phyloP scores from a whole-genome alignment of 1,140 invertebrate genomes.

The Helicoverpa zea region DNA sequence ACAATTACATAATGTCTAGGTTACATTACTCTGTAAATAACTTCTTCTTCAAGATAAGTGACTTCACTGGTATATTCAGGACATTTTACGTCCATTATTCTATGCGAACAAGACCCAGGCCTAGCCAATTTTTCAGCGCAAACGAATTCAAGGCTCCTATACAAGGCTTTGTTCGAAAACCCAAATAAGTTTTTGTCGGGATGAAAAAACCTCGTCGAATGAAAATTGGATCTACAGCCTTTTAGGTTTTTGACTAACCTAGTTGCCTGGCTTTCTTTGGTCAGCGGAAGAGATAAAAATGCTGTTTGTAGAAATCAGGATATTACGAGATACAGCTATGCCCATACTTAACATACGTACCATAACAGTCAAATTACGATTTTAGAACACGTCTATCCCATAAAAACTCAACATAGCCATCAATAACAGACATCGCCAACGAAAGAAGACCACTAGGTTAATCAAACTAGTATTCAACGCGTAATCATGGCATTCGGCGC shows the following conservation, averaged over 20 bases:
- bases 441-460: conserved; percentile 35
- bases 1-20: neutral
- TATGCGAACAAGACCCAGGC: neutral
- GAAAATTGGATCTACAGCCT: neutral
- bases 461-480: conserved; percentile 41
- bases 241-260: neutral
- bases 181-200: neutral
- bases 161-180: neutral
- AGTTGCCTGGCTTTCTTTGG: neutral
- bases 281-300: neutral
- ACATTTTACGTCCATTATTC: too few species aligned
- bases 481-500: conserved; percentile 37
- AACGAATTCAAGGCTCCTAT: neutral
- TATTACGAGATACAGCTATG: neutral
- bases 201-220: neutral
- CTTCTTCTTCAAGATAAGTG: too few species aligned
- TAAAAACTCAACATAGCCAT: neutral
- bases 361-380: neutral
- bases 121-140: neutral
- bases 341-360: neutral
- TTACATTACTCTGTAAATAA: too few species aligned
- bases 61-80: too few species aligned
- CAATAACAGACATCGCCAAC: neutral
- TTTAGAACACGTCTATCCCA: neutral
- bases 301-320: neutral